Conservation (phyloP, 2,113 vertebrate genomes). For the Leiothrix lutea region DNA sequence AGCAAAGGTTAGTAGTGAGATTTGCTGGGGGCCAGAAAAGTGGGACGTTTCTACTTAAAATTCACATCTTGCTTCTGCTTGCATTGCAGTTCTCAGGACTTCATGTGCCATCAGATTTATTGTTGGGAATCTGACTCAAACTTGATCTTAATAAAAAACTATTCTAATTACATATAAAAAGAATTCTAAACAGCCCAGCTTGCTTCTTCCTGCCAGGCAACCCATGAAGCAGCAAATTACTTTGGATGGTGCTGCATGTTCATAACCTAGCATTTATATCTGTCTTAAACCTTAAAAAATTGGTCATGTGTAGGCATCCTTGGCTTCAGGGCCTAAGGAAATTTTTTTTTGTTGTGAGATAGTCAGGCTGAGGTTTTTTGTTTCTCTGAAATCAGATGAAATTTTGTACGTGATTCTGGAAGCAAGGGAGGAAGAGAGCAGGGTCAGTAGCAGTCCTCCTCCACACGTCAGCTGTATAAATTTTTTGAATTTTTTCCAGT, state of each 20-base stretch:
- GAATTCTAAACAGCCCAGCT: constrained; percentile 2
- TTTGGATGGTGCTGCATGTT: not conserved
- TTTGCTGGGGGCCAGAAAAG: not conserved
- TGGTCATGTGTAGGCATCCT: not conserved
- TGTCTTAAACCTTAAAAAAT: not conserved
- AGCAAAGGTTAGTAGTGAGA: not conserved
- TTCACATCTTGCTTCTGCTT: constrained; percentile 57
- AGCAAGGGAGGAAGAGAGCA: not conserved
- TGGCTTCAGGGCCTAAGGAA: not conserved
- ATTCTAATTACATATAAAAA: constrained; percentile 19
- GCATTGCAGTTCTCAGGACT: constrained; percentile 34
- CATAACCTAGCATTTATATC: not conserved
- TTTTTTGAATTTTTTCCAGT: no score
- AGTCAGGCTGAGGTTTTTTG: not conserved
- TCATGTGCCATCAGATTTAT: constrained; percentile 45
- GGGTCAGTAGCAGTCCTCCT: not conserved
- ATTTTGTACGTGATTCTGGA: not conserved
- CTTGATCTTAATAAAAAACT: constrained; percentile 38
- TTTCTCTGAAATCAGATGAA: not conserved
- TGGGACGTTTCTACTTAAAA: not conserved
- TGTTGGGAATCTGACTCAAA: constrained; percentile 24
- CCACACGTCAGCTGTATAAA: not conserved
- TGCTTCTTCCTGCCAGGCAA: not conserved
- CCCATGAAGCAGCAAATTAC: constrained; percentile 32
- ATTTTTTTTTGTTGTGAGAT: not conserved